Conservation (phyloP, 1,140 invertebrate genomes). For the Palaemon carinicauda region DNA sequence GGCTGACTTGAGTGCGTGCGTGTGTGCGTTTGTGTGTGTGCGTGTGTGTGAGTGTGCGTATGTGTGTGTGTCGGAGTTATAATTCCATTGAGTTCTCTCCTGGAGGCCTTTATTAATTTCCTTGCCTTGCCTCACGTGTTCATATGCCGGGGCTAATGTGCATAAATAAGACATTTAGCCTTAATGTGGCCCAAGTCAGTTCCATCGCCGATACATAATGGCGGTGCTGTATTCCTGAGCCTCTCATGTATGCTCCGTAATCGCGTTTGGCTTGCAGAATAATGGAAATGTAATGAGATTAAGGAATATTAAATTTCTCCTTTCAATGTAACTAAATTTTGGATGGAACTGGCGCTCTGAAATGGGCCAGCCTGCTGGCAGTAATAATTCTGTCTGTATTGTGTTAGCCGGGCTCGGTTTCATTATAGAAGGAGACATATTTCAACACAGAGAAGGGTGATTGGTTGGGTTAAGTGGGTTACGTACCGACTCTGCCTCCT, state of each 20-base stretch:
- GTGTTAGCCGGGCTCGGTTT: slow-evolving; percentile 54
- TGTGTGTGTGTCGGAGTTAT: slow-evolving; percentile 10
- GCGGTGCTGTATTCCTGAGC: slow-evolving; percentile 21
- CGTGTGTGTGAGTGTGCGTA: background rate
- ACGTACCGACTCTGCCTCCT: background rate
- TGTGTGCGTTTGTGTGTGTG: slow-evolving; percentile 7
- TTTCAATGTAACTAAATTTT: slow-evolving; percentile 58
- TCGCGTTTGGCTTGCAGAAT: slow-evolving; percentile 58
- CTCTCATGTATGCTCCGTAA: slow-evolving; percentile 49
- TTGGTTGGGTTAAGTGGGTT: slow-evolving; percentile 41
- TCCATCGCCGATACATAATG: slow-evolving; percentile 49
- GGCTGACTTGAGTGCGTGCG: background rate
- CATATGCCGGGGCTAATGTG: slow-evolving; percentile 46
- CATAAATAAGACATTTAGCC: slow-evolving; percentile 48
- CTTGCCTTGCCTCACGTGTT: slow-evolving; percentile 37
- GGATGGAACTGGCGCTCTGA: slow-evolving; percentile 34
- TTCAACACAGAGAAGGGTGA: slow-evolving; percentile 45
- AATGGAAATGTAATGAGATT: slow-evolving; percentile 59
- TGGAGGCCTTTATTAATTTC: slow-evolving; percentile 43
- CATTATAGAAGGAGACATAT: slow-evolving; percentile 53
- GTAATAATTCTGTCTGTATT: slow-evolving; percentile 56
- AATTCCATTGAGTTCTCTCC: slow-evolving; percentile 42
- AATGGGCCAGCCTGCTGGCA: slow-evolving; percentile 29
- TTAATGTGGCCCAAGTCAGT: slow-evolving; percentile 11
- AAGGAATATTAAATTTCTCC: slow-evolving; percentile 59